Conservation (phyloP, 2,888 invertebrate species). For the Falcaria lacertinaria region DNA sequence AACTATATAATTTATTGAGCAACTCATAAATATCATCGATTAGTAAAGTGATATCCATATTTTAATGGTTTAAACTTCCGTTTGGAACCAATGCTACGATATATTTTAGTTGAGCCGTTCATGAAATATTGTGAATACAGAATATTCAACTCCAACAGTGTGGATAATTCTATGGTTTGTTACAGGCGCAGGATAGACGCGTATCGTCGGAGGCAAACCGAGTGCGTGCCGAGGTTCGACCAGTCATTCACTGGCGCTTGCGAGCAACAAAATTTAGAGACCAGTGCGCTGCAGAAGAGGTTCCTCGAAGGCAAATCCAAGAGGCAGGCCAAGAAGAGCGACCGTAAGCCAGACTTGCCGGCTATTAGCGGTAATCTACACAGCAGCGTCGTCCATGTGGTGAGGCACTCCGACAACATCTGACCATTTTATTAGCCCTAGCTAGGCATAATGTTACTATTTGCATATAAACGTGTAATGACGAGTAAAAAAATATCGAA, state of each 20-base stretch:
- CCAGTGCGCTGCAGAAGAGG: constrained; percentile 91
- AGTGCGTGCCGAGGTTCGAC: constrained; percentile 92
- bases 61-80: too few species aligned
- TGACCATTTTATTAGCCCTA: background rate
- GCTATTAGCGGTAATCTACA: constrained; percentile 79
- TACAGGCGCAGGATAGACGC: constrained; percentile 90
- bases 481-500: too few species aligned
- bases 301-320: constrained; percentile 95
- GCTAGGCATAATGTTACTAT: too few species aligned
- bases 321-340: constrained; percentile 90
- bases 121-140: too few species aligned
- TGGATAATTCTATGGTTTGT: constrained; percentile 25
- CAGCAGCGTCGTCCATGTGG: constrained; percentile 86
- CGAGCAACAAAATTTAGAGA: constrained; percentile 95
- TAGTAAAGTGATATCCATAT: too few species aligned
- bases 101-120: too few species aligned
- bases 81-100: too few species aligned
- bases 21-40: too few species aligned
- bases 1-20: too few species aligned
- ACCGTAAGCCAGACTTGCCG: constrained; percentile 70
- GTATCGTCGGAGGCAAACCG: constrained; percentile 91
- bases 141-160: too few species aligned
- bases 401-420: constrained; percentile 49
- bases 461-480: too few species aligned
- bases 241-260: constrained; percentile 92